These are phyloP conservation scores for Poeciliopsis prolifica DNA, from an alignment of 2,113 vertebrate species.

Conservation along the genomic window DNA sequence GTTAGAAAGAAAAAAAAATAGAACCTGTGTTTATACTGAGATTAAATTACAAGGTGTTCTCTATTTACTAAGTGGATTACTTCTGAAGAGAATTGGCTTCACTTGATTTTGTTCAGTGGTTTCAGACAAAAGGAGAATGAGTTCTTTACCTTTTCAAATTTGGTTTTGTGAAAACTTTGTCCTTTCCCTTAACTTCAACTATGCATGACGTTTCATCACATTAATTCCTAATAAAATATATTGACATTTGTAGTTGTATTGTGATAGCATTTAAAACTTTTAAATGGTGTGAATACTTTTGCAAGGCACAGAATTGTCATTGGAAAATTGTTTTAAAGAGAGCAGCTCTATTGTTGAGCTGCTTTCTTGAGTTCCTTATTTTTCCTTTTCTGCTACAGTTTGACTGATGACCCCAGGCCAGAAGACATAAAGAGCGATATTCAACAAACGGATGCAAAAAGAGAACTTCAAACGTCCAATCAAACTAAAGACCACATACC, in stretches of 20 bases:
- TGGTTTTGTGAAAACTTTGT: too few relatives aligned
- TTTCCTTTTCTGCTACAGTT: constrained; percentile 36
- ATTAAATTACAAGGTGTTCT: too few relatives aligned
- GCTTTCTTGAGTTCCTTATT: background rate
- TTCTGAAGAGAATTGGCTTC: too few relatives aligned
- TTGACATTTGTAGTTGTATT: background rate
- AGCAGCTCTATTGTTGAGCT: background rate
- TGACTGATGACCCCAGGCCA: constrained; percentile 34
- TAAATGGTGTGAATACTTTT: background rate
- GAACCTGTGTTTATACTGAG: too few relatives aligned
- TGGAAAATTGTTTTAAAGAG: background rate
- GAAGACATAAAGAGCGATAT: constrained; percentile 22
- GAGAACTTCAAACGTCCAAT: constrained; percentile 29
- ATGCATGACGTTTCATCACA: background rate
- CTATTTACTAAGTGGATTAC: too few relatives aligned
- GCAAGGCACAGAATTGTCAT: background rate
- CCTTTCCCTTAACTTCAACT: too few relatives aligned
- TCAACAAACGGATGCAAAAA: constrained; percentile 32
- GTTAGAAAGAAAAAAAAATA: too few relatives aligned
- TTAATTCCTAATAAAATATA: background rate
- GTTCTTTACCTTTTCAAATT: too few relatives aligned
- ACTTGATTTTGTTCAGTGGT: too few relatives aligned
- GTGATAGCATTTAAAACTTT: background rate
- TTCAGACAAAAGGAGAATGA: too few relatives aligned
- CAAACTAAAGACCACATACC: constrained; percentile 12